Evolutionary conservation across 1,140 invertebrate species (phyloP).

Genomic region (Drosophila nasuta): DNA sequence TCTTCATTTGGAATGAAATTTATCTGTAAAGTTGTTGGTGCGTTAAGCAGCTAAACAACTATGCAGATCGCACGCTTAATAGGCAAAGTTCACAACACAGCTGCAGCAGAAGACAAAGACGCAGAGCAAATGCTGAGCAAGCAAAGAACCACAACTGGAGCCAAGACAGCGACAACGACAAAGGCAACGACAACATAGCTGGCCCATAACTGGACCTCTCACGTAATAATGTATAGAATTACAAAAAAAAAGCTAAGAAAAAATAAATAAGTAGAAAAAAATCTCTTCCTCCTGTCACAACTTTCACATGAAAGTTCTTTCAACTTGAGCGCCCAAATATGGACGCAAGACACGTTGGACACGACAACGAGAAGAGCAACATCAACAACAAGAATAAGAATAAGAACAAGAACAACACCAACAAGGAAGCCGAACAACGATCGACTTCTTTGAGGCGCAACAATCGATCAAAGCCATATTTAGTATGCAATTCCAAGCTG

Average conservation of each 20-base stretch:
- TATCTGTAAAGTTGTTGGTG: slow-evolving; percentile 13
- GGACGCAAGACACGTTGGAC: slow-evolving; percentile 63
- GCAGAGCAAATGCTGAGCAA: slow-evolving; percentile 17
- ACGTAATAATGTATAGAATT: slow-evolving; percentile 82
- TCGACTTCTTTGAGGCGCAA: slow-evolving; percentile 34
- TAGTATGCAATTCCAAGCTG: slow-evolving; percentile 48
- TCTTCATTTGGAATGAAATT: background rate
- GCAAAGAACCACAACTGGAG: slow-evolving; percentile 12
- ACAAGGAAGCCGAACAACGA: slow-evolving; percentile 57
- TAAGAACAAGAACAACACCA: slow-evolving; percentile 42
- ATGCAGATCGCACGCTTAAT: slow-evolving; percentile 59
- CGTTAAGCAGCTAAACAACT: background rate
- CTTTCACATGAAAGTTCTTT: slow-evolving; percentile 84
- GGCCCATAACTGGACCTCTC: slow-evolving; percentile 81
- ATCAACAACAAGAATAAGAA: slow-evolving; percentile 2
- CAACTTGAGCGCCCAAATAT: slow-evolving; percentile 82
- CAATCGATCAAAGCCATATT: slow-evolving; percentile 78
- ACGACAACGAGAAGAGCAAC: slow-evolving; percentile 30
- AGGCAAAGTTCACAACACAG: slow-evolving; percentile 75
- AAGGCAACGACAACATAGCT: slow-evolving; percentile 59
- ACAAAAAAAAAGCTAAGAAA: slow-evolving; percentile 50
- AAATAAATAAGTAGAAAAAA: slow-evolving; percentile 54
- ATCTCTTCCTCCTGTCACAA: slow-evolving; percentile 82
- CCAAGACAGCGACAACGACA: slow-evolving; percentile 37
- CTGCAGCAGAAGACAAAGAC: slow-evolving; percentile 12